phyloP scores from a whole-genome alignment of 2,888 invertebrate genomes.

The Theretra japonica region DNA sequence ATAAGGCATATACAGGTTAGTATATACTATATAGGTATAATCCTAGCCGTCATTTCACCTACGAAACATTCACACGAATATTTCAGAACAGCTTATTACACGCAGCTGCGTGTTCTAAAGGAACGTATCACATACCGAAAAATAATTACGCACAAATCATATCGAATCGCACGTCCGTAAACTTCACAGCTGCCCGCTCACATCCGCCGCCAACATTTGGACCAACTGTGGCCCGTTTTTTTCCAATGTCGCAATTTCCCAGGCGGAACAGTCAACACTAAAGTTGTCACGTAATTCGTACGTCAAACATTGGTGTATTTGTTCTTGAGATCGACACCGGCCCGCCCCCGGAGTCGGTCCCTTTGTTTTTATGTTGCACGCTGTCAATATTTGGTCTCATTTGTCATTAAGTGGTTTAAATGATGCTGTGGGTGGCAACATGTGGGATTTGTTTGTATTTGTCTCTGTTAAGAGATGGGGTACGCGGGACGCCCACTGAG shows the following conservation, averaged over 20 bases:
- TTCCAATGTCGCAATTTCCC: constrained; percentile 59
- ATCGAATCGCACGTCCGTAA: constrained; percentile 30
- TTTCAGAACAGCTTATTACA: constrained; percentile 26
- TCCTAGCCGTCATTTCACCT: not conserved
- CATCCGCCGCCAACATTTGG: constrained; percentile 55
- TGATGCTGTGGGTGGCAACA: constrained; percentile 65
- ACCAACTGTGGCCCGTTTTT: constrained; percentile 47
- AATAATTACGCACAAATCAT: constrained; percentile 27
- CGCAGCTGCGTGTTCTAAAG: constrained; percentile 20
- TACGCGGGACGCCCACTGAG: constrained; percentile 13
- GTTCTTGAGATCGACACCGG: constrained; percentile 80
- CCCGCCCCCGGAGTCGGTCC: constrained; percentile 68
- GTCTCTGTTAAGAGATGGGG: not conserved
- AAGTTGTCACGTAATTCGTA: constrained; percentile 81
- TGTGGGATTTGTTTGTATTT: constrained; percentile 49
- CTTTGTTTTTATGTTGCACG: constrained; percentile 78
- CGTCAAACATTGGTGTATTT: constrained; percentile 77
- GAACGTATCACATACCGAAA: constrained; percentile 23
- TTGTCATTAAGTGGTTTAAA: constrained; percentile 75
- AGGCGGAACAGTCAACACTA: constrained; percentile 61
- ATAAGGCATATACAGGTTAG: no score
- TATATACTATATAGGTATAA: not conserved
- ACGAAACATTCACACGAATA: constrained; percentile 17
- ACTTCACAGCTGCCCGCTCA: constrained; percentile 53
- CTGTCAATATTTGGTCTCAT: constrained; percentile 80